Percentiles rank a stretch among this genome's conserved stretches.
These are phyloP conservation scores for Myotis vivesi DNA, from an alignment of 2,797 vertebrate species.

Conservation along the genomic window DNA sequence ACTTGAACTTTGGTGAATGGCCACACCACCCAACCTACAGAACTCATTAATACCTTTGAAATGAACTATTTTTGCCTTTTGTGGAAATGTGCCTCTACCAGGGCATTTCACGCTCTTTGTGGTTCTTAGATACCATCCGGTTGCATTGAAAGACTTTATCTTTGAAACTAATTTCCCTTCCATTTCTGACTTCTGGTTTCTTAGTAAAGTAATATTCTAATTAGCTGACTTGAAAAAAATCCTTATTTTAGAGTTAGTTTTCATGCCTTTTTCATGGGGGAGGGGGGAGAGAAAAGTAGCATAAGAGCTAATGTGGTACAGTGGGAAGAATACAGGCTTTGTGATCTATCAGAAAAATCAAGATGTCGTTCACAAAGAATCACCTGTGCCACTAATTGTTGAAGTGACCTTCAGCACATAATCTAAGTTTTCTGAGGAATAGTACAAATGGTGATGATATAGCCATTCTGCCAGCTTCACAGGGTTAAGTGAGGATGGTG, in stretches of 20 bases:
- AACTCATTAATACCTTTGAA: not conserved
- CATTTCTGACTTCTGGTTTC: not conserved
- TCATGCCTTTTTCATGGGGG: not conserved
- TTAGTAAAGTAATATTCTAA: not conserved
- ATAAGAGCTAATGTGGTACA: too few relatives aligned
- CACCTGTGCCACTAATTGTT: not conserved
- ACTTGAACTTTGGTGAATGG: not conserved
- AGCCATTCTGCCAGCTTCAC: rapidly evolving
- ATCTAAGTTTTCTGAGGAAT: not conserved
- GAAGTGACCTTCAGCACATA: not conserved
- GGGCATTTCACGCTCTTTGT: not conserved
- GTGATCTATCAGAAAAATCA: not conserved
- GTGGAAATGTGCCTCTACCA: not conserved
- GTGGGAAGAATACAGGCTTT: not conserved
- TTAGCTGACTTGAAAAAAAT: not conserved
- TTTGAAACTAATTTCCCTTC: conserved; percentile 25
- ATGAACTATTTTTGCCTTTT: not conserved
- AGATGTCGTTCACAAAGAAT: not conserved
- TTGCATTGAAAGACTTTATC: not conserved
- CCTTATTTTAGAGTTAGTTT: not conserved
- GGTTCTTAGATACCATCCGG: not conserved
- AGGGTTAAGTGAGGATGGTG: not conserved
- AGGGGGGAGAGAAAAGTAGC: not conserved
- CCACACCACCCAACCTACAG: not conserved
- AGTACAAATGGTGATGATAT: too few relatives aligned